Evolutionary conservation across 1,140 invertebrate species (phyloP).

Genomic region (Eurosta solidaginis): DNA sequence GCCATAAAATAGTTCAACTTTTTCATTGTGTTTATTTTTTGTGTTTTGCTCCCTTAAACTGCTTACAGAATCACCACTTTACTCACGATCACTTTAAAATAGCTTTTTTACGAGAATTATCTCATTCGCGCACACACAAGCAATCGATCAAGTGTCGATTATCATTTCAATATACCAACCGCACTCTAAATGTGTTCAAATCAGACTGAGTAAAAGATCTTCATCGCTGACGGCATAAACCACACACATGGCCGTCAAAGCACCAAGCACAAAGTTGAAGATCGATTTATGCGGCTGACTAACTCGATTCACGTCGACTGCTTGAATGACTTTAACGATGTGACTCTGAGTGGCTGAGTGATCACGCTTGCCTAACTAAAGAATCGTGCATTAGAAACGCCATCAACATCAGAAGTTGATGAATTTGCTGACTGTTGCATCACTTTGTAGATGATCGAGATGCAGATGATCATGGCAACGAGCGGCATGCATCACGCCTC

Average conservation of each 20-base stretch:
- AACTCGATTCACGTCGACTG: not conserved
- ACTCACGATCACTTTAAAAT: not conserved
- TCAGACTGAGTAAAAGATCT: constrained; percentile 54
- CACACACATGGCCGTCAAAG: constrained; percentile 43
- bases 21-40: not conserved
- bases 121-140: not conserved
- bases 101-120: not conserved
- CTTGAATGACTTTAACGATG: not conserved
- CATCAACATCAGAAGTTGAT: not conserved
- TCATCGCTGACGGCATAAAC: constrained; percentile 42
- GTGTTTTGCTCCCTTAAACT: not conserved
- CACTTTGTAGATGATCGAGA: too few species aligned
- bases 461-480: too few species aligned
- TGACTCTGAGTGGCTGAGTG: not conserved
- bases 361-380: not conserved
- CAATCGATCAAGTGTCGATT: too few species aligned
- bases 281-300: constrained; percentile 6
- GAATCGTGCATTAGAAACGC: not conserved
- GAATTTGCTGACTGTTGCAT: not conserved
- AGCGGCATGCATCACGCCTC: not conserved
- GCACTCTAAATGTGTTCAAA: constrained; percentile 55
- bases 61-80: not conserved
- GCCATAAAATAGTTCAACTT: not conserved
- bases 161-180: constrained; percentile 40
- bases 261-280: too few species aligned